Conservation (phyloP, 1,140 invertebrate genomes). For the Stenopsyche tienmushanensis region DNA sequence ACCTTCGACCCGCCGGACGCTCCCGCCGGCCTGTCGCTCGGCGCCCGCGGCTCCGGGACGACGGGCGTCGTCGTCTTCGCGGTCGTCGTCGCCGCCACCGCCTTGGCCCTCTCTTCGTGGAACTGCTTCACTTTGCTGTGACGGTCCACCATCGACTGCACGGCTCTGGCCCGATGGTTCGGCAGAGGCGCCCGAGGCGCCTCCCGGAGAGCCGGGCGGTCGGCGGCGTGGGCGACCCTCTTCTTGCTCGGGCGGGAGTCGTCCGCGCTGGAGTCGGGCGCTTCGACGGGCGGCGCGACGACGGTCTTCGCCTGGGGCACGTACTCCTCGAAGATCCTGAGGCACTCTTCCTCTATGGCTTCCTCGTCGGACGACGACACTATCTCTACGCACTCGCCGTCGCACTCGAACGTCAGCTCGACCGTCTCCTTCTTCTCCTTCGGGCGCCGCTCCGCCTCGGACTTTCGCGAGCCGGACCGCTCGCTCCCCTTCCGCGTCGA, state of each 20-base stretch:
- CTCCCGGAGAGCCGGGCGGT: conserved; percentile 25
- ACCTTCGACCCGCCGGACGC: conserved; percentile 45
- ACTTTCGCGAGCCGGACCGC: neutral
- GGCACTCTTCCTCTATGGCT: conserved; percentile 51
- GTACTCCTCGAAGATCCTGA: conserved; percentile 57
- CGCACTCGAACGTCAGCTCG: neutral
- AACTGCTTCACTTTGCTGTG: conserved; percentile 52
- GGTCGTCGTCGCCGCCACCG: neutral
- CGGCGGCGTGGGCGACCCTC: conserved; percentile 10
- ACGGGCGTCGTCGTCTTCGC: neutral
- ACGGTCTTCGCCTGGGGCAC: conserved; percentile 43
- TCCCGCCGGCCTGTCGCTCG: conserved; percentile 5
- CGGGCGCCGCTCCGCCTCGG: neutral
- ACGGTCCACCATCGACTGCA: conserved; percentile 51
- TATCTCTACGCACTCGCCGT: conserved; percentile 44
- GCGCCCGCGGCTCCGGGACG: neutral
- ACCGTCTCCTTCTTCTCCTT: neutral
- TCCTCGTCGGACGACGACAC: conserved; percentile 51
- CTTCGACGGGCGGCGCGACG: conserved; percentile 37
- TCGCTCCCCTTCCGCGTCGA: neutral
- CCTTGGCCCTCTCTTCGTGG: conserved; percentile 43
- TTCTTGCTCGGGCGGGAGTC: neutral
- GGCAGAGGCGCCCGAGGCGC: conserved; percentile 37
- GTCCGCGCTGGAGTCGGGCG: neutral
- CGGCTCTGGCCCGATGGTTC: conserved; percentile 52